Conservation (phyloP, 2,888 invertebrate genomes). For the Schizotus pectinicornis region DNA sequence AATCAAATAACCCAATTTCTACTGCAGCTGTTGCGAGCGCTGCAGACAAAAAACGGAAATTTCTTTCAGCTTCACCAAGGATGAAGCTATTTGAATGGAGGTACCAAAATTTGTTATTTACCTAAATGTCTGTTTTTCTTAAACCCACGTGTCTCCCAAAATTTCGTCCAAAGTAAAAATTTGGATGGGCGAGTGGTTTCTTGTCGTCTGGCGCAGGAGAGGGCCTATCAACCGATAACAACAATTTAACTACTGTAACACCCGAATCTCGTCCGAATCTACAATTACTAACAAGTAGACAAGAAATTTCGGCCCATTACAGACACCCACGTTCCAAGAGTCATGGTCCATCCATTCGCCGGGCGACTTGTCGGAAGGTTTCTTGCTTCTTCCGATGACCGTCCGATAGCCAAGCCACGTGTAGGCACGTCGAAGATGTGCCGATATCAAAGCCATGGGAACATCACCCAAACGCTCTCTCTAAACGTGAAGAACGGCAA, state of each 20-base stretch:
- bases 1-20: no score
- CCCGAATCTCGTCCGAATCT: constrained; percentile 24
- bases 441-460: constrained; percentile 49
- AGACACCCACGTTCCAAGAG: constrained; percentile 39
- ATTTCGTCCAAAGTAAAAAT: no score
- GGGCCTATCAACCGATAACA: background rate
- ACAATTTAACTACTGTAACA: constrained; percentile 41
- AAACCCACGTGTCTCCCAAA: no score
- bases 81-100: no score
- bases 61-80: no score
- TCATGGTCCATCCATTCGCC: constrained; percentile 2
- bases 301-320: constrained; percentile 47
- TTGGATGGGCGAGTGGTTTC: no score
- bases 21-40: no score
- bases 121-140: no score
- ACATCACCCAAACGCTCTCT: constrained; percentile 38
- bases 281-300: constrained; percentile 40
- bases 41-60: no score
- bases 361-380: constrained; percentile 33
- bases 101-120: no score
- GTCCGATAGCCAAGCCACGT: constrained; percentile 54
- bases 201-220: no score
- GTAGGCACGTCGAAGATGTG: constrained; percentile 54
- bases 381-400: constrained; percentile 46
- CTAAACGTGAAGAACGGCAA: constrained; percentile 7